Evolutionary conservation across 2,797 vertebrate species (phyloP).

Genomic region (Phrynocephalus guinanensis): DNA sequence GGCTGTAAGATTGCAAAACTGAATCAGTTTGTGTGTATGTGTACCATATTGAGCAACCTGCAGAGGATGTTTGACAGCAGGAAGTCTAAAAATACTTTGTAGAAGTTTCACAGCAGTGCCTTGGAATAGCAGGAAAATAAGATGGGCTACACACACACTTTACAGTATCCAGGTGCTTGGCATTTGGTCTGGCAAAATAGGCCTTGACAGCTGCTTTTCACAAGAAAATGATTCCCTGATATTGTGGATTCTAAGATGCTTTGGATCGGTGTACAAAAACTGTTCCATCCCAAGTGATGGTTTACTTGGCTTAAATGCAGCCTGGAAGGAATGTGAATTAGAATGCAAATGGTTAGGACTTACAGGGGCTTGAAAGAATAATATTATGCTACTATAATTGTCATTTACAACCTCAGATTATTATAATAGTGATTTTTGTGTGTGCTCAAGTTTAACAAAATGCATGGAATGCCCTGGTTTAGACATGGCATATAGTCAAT

Average conservation of each 20-base stretch:
- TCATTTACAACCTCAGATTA: background rate
- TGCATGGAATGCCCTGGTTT: conserved; percentile 2
- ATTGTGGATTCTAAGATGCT: background rate
- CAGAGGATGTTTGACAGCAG: conserved; percentile 64
- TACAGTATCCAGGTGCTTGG: conserved; percentile 41
- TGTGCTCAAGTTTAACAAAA: background rate
- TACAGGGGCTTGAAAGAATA: background rate
- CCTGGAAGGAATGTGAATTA: background rate
- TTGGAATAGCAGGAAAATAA: conserved; percentile 57
- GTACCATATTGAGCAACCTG: conserved; percentile 54
- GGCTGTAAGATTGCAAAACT: conserved; percentile 43
- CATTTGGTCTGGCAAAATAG: conserved; percentile 11
- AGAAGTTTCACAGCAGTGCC: conserved; percentile 43
- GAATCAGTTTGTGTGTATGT: conserved; percentile 46
- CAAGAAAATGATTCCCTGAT: conserved; percentile 15
- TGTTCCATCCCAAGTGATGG: background rate
- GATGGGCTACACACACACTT: background rate
- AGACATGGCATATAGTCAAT: conserved; percentile 1
- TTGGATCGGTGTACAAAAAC: background rate
- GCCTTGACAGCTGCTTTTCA: background rate
- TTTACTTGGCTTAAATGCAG: background rate
- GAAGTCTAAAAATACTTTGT: conserved; percentile 73
- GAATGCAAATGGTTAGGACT: background rate
- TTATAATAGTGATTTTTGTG: background rate
- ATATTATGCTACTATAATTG: background rate